A percentile compares a stretch with the other conserved stretches of the same genome.
Evolutionary conservation across 2,113 vertebrate species (phyloP).

Genomic region (Tricholaema leucomelas): DNA sequence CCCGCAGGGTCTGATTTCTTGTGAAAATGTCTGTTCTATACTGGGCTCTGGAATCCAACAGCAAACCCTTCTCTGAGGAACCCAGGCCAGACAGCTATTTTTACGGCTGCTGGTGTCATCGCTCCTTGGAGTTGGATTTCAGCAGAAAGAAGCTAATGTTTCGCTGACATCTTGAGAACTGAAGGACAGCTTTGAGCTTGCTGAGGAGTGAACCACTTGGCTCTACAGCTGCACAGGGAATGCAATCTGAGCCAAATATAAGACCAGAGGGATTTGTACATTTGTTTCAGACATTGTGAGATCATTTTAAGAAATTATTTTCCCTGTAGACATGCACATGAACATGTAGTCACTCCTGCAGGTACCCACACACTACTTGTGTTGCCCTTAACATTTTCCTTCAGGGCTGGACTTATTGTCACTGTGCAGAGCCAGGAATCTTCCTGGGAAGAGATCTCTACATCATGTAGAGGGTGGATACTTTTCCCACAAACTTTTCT

Average conservation of each 20-base stretch:
- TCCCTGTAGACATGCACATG: neutral
- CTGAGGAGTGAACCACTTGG: conserved; percentile 59
- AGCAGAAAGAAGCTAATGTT: conserved; percentile 69
- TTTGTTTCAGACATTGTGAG: neutral
- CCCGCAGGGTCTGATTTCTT: neutral
- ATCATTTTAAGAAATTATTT: conserved; percentile 60
- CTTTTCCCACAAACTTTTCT: neutral
- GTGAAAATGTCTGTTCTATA: neutral
- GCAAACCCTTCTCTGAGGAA: conserved; percentile 13
- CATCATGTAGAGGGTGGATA: neutral
- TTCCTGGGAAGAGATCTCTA: neutral
- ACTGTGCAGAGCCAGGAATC: neutral
- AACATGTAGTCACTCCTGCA: neutral
- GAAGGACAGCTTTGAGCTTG: conserved; percentile 37
- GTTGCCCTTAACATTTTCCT: neutral
- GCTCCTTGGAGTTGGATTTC: conserved; percentile 68
- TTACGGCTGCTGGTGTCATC: conserved; percentile 57
- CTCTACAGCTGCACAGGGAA: conserved; percentile 59
- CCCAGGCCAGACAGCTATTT: conserved; percentile 65
- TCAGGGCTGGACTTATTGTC: neutral
- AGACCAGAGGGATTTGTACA: conserved; percentile 14
- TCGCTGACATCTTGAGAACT: conserved; percentile 75
- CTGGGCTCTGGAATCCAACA: neutral
- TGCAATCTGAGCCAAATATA: conserved; percentile 55
- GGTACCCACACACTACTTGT: neutral